Evolutionary conservation across 2,888 invertebrate genomes (phyloP), one percentile per base, ranked within the genome.

Genomic region (Caenorhabditis angaria): DNA sequence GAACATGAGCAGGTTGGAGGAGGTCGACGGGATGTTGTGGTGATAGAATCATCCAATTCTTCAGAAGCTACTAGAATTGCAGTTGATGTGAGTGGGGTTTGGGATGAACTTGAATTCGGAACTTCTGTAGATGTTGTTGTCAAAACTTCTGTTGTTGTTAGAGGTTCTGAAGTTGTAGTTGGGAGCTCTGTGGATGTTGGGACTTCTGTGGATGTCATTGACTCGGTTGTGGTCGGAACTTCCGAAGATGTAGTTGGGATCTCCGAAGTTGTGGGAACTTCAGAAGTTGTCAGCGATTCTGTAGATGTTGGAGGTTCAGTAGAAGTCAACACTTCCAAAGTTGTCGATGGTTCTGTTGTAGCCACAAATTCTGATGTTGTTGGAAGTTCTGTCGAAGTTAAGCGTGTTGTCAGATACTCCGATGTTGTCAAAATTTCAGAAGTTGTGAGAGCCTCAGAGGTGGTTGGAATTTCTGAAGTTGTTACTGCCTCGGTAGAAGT

Each of bases 391-490:
- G 6, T 14, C 6, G 35, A 14, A 35, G 6, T 14, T 14, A 35
- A 10, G 35, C 8, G 3, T 50, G 5, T 24, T 24, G 50, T 50
- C 22, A 22, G 22, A 8, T 20, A 8, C 22, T 22, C 12, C 24
- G 22, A 10, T 2, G 50, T 24, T 14, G 35, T 35, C 14, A 35
- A 35, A 24, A 53, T 53, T 10, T 4, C 10, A 25, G 27, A 14
- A 27, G 55, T 55, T 27, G 55, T 55, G 14, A 27, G n/a, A 6
- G n/a, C 28, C 12, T 28, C 54, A 54, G 54, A 8, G n/a, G 28
- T 25, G 2, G 55, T 55, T 55, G 55, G n/a, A 4, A 28, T 27
- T 5, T 48, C 48, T 10, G 48, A 18, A 12, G 61, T 28, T 1
- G 28, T 32, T 3, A 25, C 5, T 25, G 47, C 10, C 14, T 22